Percentiles rank a stretch among this genome's conserved stretches.
These are phyloP conservation scores for Drosophila pallidifrons DNA, from an alignment of 1,140 invertebrate genomes.

Conservation along the genomic window DNA sequence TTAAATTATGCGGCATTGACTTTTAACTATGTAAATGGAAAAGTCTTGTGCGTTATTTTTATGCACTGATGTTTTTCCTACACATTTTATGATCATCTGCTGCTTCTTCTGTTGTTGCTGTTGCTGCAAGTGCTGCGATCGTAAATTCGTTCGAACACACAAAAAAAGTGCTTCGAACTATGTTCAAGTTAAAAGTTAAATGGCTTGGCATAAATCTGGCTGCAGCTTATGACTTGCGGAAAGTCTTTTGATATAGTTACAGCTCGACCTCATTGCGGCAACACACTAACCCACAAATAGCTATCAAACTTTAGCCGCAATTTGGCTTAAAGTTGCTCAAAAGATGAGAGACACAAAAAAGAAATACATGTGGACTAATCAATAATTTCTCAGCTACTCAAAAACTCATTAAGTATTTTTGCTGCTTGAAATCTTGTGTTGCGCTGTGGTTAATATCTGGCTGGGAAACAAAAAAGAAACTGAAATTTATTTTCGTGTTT, in stretches of 20 bases:
- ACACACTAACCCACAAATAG: slow-evolving; percentile 63
- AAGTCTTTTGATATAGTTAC: slow-evolving; percentile 21
- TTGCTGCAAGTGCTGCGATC: slow-evolving; percentile 38
- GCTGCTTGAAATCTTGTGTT: slow-evolving; percentile 31
- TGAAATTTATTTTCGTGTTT: not conserved
- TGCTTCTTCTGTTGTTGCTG: not conserved
- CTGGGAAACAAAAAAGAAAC: slow-evolving; percentile 14
- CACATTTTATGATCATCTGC: slow-evolving; percentile 27
- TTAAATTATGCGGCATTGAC: slow-evolving; percentile 74
- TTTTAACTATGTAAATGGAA: slow-evolving; percentile 51
- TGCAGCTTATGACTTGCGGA: slow-evolving; percentile 23
- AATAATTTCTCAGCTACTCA: slow-evolving; percentile 76
- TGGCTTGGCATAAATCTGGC: slow-evolving; percentile 34
- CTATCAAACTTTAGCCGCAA: not conserved
- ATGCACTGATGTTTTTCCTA: not conserved
- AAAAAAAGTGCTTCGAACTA: slow-evolving; percentile 10
- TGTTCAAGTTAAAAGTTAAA: slow-evolving; percentile 54
- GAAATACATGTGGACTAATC: slow-evolving; percentile 42
- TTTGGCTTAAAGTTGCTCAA: slow-evolving; percentile 14
- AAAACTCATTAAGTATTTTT: slow-evolving; percentile 65
- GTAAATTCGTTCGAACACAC: slow-evolving; percentile 34
- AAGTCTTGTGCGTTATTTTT: slow-evolving; percentile 31
- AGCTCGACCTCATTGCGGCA: slow-evolving; percentile 29
- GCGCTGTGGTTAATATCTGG: slow-evolving; percentile 22
- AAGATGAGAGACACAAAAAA: slow-evolving; percentile 3